Conservation (phyloP, 2,113 vertebrate genomes). For the Plotosus lineatus region DNA sequence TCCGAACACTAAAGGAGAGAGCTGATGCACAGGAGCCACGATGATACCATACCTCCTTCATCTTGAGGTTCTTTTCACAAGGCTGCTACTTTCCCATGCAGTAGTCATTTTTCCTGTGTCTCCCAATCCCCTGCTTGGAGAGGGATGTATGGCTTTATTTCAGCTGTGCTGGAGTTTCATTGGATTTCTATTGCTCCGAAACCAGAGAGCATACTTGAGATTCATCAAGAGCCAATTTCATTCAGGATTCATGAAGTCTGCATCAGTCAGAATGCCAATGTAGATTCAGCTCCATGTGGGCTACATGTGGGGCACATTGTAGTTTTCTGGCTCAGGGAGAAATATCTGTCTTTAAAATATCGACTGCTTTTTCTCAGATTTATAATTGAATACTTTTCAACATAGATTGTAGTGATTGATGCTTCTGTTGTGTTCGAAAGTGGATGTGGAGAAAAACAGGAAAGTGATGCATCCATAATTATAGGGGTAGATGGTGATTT, state of each 20-base stretch:
- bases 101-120: conserved; percentile 71
- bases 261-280: conserved; percentile 68
- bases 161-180: conserved; percentile 68
- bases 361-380: conserved; percentile 41
- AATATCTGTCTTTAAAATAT: conserved; percentile 43
- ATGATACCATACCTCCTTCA: conserved; percentile 60
- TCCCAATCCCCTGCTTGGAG: conserved; percentile 61
- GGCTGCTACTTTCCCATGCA: conserved; percentile 63
- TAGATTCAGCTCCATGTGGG: conserved; percentile 60
- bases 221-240: conserved; percentile 78
- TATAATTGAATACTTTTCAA: background rate
- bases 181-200: conserved; percentile 76
- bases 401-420: background rate
- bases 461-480: background rate
- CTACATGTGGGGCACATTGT: conserved; percentile 63
- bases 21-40: conserved; percentile 63
- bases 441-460: background rate
- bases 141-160: conserved; percentile 77
- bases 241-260: conserved; percentile 74
- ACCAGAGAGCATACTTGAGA: conserved; percentile 70
- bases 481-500: background rate
- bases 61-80: conserved; percentile 46
- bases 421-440: background rate
- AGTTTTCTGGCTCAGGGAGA: conserved; percentile 53
- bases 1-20: conserved; percentile 69